Evolutionary conservation across 2,888 invertebrate species (phyloP).

Genomic region (Epicampocera succincta): DNA sequence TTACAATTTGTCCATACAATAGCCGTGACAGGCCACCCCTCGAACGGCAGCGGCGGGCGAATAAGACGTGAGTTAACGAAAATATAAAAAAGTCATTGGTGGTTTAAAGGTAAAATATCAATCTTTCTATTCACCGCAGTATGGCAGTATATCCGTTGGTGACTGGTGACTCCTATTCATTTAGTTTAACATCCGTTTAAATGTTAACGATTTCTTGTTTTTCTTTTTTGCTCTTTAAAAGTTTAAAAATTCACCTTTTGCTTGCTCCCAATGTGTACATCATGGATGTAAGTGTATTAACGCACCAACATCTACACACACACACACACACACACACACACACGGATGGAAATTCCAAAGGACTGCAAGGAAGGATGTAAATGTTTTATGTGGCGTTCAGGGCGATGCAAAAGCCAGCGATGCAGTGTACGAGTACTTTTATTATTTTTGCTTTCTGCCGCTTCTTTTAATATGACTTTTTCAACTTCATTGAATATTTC

Average conservation of each 20-base stretch:
- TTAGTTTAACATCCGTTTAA: conserved; percentile 61
- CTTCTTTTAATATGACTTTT: neutral
- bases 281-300: neutral
- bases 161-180: conserved; percentile 56
- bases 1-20: conserved; percentile 19
- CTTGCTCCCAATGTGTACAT: neutral
- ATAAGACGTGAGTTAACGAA: conserved; percentile 51
- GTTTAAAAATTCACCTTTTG: neutral
- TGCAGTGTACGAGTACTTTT: conserved; percentile 9
- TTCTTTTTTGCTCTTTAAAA: neutral
- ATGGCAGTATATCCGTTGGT: conserved; percentile 32
- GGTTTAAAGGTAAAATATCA: conserved; percentile 42
- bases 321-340: neutral
- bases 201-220: conserved; percentile 30
- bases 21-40: neutral
- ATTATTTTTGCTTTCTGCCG: conserved; percentile 18
- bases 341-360: neutral
- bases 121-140: neutral
- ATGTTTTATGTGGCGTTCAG: conserved; percentile 16
- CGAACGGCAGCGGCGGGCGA: neutral
- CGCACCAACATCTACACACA: neutral
- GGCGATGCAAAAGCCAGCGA: neutral
- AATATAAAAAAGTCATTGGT: conserved; percentile 43
- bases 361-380: conserved; percentile 35
- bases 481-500: conserved; percentile 56